Evolutionary conservation across 2,113 vertebrate genomes (phyloP), one percentile per base, ranked within the genome.

Genomic region (Trichechus manatus): DNA sequence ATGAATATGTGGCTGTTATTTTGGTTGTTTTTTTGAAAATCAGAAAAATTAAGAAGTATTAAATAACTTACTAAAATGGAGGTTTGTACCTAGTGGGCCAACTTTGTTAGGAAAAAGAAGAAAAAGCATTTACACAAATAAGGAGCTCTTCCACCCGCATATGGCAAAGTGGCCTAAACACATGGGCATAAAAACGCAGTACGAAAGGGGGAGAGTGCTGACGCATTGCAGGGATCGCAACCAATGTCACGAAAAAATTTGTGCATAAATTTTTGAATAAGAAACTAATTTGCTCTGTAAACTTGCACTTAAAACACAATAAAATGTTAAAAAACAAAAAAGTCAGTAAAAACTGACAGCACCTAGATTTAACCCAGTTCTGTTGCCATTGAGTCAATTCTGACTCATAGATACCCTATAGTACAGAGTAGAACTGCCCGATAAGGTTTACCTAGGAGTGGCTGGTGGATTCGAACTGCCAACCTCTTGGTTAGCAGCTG

Each of bases 11-110:
- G 6, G 6, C 33, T 95, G 4, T 77, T 15, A 77, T 83, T 50
- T 75, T 78, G 39, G 39, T 39, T 39, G 39, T 27, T 22, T 70
- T 86, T 82, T n/a, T 3, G 9, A 47, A 68, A 93, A 74, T 66
- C 84, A 63, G 19, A 61, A 94, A 50, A 77, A 88, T 92, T 64
- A 78, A n/a, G 53, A 89, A 47, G 29, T 72, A 53, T 92, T 89
- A 56, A 88, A 59, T 75, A 78, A 72, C 79, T 88, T 82, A 72
- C 47, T 77, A 94, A 72, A 97, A 88, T 82, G 20, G 86, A 85
- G 29, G 33, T 64, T 56, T 81, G 13, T 25, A 44, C 78, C 6
- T 80, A 93, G 33, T 36, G 15, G 13, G 3, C 0, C 33, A 68
- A 92, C 78, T 93, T 75, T 42, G 11, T 81, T 42, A 95, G 25